Evolutionary conservation across 2,888 invertebrate genomes (phyloP), one percentile per base, ranked within the genome.

Genomic region (Piscicola geometra): DNA sequence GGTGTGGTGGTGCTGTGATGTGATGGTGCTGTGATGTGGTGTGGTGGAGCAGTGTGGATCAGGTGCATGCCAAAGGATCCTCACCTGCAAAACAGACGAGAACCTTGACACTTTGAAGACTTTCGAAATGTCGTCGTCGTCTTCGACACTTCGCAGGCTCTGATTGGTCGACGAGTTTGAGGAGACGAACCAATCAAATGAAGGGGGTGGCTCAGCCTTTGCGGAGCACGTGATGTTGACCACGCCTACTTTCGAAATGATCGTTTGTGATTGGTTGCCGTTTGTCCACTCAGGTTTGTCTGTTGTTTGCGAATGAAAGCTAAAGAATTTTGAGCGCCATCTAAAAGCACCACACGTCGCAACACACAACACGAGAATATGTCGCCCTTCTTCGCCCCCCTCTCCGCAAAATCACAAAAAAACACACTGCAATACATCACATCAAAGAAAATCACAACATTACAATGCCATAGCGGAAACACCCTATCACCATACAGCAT

Each of bases 241-340:
- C 21, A 25, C 25, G 21, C 25, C 25, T 21, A 18, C 25, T 56
- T 56, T 56, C n/a, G 60, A 15, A n/a, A 56, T 3, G 9, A 56
- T 56, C n/a, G 60, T 56, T 56, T 18, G 21, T 56, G 21, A 25
- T 21, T 56, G 60, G 21, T 5, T 25, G 60, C 25, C 5, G 25
- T 56, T 56, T n/a, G 25, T 15, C 5, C 60, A 56, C 25, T 56
- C 60, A 18, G 60, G 60, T 56, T 56, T 56, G 60, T 56, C 60
- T 56, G 60, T 3, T 3, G 21, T 41, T 5, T 15, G 41, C 9
- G 41, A 9, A 5, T 5, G 41, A 9, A 15, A 41, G 15, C 41
- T n/a, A n/a, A n/a, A n/a, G n/a, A n/a, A n/a, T n/a, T n/a, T n/a
- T n/a, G n/a, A n/a, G n/a, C n/a, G n/a, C n/a, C n/a, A n/a, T n/a